Percentiles rank a stretch among this genome's conserved stretches.
Conservation (phyloP, 2,888 invertebrate species). For the Drosophila mercatorum region DNA sequence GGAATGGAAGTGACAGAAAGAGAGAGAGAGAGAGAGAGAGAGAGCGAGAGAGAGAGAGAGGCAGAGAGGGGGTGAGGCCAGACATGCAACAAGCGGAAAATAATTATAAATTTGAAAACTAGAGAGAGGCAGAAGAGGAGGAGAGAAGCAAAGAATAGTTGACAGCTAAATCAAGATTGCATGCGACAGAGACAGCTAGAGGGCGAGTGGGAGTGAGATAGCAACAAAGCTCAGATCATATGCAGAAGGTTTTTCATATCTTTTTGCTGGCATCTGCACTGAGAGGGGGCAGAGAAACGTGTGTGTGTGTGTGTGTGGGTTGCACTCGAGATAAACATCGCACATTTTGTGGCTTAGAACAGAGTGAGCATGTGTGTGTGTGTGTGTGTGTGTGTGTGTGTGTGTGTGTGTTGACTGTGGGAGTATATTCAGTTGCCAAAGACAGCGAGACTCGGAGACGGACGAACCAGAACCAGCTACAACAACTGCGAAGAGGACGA, state of each 20-base stretch:
- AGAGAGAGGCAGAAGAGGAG: background rate
- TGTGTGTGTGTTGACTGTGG: slow-evolving; percentile 49
- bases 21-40: slow-evolving; percentile 7
- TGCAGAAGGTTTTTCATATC: slow-evolving; percentile 22
- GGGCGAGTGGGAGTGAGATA: background rate
- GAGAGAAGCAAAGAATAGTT: slow-evolving; percentile 7
- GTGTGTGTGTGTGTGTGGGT: slow-evolving; percentile 40
- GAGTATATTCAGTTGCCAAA: slow-evolving; percentile 50
- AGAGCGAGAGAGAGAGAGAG: slow-evolving; percentile 6
- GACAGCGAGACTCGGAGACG: slow-evolving; percentile 13
- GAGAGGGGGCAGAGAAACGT: background rate
- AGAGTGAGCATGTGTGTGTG: slow-evolving; percentile 13
- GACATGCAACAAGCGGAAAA: slow-evolving; percentile 72
- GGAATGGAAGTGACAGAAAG: slow-evolving; percentile 7
- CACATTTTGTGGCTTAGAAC: slow-evolving; percentile 65
- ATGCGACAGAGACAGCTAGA: background rate
- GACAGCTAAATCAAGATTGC: slow-evolving; percentile 9
- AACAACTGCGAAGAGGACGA: slow-evolving; percentile 30
- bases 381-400: slow-evolving; percentile 21
- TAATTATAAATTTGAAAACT: slow-evolving; percentile 73
- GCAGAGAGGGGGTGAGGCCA: slow-evolving; percentile 6
- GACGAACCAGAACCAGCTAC: slow-evolving; percentile 22
- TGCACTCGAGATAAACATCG: slow-evolving; percentile 65
- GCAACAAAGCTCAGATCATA: slow-evolving; percentile 27
- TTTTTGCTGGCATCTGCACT: slow-evolving; percentile 13